Evolutionary conservation across 2,797 vertebrate genomes (phyloP), one percentile per base, ranked within the genome.

Genomic region (Hirundo rustica): DNA sequence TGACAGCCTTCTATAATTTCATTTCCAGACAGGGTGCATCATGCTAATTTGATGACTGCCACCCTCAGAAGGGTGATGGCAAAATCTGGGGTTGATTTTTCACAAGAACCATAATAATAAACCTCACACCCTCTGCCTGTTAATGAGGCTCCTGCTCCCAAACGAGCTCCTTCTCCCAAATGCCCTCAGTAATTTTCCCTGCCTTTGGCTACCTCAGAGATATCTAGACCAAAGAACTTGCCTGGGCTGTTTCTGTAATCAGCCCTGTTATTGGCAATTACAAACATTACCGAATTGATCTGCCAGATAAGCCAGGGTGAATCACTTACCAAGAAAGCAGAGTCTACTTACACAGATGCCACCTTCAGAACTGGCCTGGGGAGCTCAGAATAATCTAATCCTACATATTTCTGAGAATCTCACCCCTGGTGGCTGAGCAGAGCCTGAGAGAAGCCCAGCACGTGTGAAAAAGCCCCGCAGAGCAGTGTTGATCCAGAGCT

Each of bases 261-360:
- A 5, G 67, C 68, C 3, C 2, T 58, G 27, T 16, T 22, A 20
- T 1, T 7, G 21, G 13, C 26, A 38, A 48, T 40, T 50, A 54
- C 20, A 64, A 66, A 51, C 11, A 6, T 66, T 55, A 16, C 40
- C 44, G 54, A 36, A 77, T 10, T 48, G 65, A n/a, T 50, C 60
- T 26, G 38, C 9, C 25, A 60, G 45, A 13, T 23, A 53, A 60
- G 23, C n/a, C 65, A 62, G 67, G 30, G 16, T 76, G 47, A 92
- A 54, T 53, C 79, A 83, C 44, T 87, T 44, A 11, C 27, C 29
- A 19, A 58, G 55, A 36, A 70, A 85, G 51, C 15, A 19, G 1
- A 0, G 2, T 19, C 14, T 16, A 16, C 9, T 75, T 25, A 27
- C 50, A 44, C 21, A 2, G 1, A 25, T 26, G n/a, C 6, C 87